Evolutionary conservation across 2,888 invertebrate species (phyloP), one percentile per base, ranked within the genome.

Genomic region (Netelia melanura): DNA sequence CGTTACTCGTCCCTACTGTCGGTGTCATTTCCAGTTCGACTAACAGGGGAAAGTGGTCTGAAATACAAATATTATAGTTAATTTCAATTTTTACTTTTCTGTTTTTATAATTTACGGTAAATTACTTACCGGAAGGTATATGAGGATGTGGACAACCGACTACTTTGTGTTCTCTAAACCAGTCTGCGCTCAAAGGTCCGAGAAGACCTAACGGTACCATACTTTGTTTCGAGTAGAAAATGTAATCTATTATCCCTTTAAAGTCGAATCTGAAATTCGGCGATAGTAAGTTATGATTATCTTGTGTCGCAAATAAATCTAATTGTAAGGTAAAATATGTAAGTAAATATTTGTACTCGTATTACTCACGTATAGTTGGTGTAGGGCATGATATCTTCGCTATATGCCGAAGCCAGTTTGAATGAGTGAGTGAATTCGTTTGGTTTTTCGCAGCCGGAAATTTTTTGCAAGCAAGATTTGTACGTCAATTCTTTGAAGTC

Each of bases 171-270:
- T 98, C 98, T 90, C 97, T 96, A 94, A 98, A 96, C 98, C 98
- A 99, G 86, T 98, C 98, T 90, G 97, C 96, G 86, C 99, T 98
- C 81, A 99, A 95, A 1, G 99, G 98, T 1, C 99, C 99, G 77
- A 99, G 95, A 78, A 99, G 95, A 81, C 99, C 99, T 84, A 99
- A 95, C 38, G 99, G 98, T 90, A 97, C 97, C 97, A 99, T 98
- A 93, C 98, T 97, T 94, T 98, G 97, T 94, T 98, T 98, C 88
- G 99, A 98, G 94, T 98, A 99, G 95, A 99, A 99, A 94, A 99
- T 99, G 96, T 99, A 99, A 95, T 99, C 99, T 93, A 99, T 99
- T 94, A 99, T 98, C 90, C 99, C 99, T 95, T 99, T 99, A 95
- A 99, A 99, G 94, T 99, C 99, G 95, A 98, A 98, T 92, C 98